phyloP scores from a whole-genome alignment of 2,113 vertebrate species.

The Cygnus buccinator region DNA sequence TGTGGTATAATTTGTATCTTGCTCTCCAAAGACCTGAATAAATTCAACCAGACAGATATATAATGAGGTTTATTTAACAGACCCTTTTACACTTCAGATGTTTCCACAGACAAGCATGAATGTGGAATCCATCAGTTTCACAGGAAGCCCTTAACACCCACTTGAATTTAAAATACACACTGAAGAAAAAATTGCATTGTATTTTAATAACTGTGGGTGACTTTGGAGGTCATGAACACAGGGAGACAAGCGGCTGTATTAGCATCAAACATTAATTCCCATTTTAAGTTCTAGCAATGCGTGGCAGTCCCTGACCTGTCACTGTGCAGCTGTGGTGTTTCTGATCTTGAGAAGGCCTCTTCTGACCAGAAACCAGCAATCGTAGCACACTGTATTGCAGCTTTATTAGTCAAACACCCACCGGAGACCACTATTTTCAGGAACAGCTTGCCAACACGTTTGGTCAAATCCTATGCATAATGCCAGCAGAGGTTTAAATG shows the following conservation, averaged over 20 bases:
- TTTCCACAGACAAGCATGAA: not conserved
- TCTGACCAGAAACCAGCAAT: not conserved
- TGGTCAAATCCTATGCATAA: not conserved
- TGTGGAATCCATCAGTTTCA: not conserved
- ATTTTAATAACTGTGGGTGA: not conserved
- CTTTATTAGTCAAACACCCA: not conserved
- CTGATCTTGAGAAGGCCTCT: not conserved
- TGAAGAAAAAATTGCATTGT: constrained; percentile 1
- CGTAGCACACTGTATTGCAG: not conserved
- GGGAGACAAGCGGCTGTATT: not conserved
- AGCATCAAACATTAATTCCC: not conserved
- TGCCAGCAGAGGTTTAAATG: not conserved
- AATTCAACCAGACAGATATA: not conserved
- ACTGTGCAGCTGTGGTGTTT: not conserved
- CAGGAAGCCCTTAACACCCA: not conserved
- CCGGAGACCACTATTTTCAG: not conserved
- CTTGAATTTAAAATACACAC: constrained; percentile 36
- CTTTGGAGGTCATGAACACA: not conserved
- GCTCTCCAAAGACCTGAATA: not conserved
- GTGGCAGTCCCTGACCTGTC: not conserved
- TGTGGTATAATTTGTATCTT: not conserved
- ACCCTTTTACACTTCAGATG: not conserved
- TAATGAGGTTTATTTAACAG: constrained; percentile 23
- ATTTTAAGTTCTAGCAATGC: not conserved
- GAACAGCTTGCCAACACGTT: not conserved